A percentile compares a stretch with the other conserved stretches of the same genome.
Evolutionary conservation across 2,113 vertebrate genomes (phyloP).

Genomic region (Romanogobio albipinnatus): DNA sequence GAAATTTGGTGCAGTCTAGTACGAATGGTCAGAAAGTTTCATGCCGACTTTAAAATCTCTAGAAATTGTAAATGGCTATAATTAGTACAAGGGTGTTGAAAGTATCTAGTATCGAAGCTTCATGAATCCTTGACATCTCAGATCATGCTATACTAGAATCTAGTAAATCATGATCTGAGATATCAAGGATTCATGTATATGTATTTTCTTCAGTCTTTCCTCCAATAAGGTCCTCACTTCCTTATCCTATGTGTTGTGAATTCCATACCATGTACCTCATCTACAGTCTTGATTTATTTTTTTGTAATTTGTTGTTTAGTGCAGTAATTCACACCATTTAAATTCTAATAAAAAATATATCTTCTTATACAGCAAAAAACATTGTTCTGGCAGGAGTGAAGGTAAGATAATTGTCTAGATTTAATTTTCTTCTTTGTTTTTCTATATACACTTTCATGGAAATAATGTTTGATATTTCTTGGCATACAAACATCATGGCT

Average conservation of each 20-base stretch:
- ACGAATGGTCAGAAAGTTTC: too few species aligned
- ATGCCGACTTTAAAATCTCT: neutral
- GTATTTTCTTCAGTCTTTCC: neutral
- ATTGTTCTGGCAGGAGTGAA: slow-evolving; percentile 95
- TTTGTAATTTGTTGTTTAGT: neutral
- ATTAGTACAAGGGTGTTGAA: neutral
- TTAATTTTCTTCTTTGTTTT: neutral
- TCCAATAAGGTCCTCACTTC: neutral
- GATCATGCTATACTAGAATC: neutral
- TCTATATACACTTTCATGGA: neutral
- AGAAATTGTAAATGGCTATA: neutral
- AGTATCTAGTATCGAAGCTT: neutral
- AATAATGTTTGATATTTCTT: too few species aligned
- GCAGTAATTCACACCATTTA: neutral
- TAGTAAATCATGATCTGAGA: neutral
- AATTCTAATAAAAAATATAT: neutral
- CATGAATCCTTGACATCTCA: too few species aligned
- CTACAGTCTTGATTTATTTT: neutral
- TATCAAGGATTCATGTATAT: neutral
- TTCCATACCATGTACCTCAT: neutral
- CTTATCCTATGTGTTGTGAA: neutral
- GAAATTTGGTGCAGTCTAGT: too few species aligned
- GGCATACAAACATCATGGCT: too few species aligned
- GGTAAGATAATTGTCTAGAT: slow-evolving; percentile 70
- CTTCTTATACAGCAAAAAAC: slow-evolving; percentile 88